A percentile compares a stretch with the other conserved stretches of the same genome.
Evolutionary conservation across 92 coral and sea anemone genomes (phyloP).

Genomic region (Epizoanthus scotinus): DNA sequence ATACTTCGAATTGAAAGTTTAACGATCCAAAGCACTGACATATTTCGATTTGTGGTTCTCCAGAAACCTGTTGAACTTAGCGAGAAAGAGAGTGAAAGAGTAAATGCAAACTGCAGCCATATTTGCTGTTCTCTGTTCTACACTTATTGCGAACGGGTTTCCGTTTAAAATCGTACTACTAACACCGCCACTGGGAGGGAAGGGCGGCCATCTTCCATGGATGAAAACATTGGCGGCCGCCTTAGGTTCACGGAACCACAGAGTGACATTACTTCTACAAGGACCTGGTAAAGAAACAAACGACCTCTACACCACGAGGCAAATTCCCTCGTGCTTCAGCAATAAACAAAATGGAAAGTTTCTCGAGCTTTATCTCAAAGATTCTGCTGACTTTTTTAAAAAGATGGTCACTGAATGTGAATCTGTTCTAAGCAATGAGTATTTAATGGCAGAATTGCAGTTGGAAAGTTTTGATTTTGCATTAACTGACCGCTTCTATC

Average conservation of each 20-base stretch:
- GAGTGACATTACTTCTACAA: conserved; percentile 20
- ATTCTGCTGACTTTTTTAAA: conserved; percentile 5
- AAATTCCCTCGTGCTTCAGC: conserved; percentile 31
- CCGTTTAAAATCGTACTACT: conserved; percentile 24
- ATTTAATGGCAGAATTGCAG: conserved; percentile 10
- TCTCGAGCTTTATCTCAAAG: conserved; percentile 26
- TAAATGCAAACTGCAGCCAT: not conserved
- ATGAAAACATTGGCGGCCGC: conserved; percentile 19
- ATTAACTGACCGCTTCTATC: conserved; percentile 33
- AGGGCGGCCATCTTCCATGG: conserved; percentile 37
- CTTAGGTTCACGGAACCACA: conserved; percentile 14
- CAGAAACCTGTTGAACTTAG: not conserved
- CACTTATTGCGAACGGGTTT: not conserved
- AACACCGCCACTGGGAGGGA: conserved; percentile 33
- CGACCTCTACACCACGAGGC: conserved; percentile 7
- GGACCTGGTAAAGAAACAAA: conserved; percentile 2
- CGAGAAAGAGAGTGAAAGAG: not conserved
- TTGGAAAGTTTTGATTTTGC: conserved; percentile 15
- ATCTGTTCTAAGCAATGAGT: not conserved
- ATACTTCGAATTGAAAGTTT: too few relatives aligned
- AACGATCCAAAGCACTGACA: not conserved
- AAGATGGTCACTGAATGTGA: conserved; percentile 38
- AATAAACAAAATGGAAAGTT: conserved; percentile 11
- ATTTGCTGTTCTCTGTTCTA: not conserved
- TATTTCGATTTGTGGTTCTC: not conserved